Evolutionary conservation across 35 echinoderm and acorn worm species (phyloP).

Genomic region (Ophioderma brevispina): DNA sequence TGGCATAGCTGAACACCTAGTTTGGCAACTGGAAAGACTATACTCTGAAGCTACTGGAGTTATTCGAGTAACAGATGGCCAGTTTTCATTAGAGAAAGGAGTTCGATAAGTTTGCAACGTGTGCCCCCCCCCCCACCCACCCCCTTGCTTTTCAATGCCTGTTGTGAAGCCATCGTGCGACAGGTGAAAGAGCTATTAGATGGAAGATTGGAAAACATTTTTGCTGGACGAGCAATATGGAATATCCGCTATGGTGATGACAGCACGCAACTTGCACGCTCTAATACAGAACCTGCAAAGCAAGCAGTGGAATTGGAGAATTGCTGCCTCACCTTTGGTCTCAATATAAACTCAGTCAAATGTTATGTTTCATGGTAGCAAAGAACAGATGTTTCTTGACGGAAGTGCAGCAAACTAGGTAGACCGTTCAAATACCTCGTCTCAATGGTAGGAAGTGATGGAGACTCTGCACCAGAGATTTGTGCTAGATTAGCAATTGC

Average conservation of each 20-base stretch:
- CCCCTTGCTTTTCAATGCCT: conserved; percentile 9
- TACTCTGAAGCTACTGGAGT: conserved; percentile 23
- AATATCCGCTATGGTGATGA: conserved; percentile 18
- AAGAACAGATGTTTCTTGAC: conserved; percentile 3
- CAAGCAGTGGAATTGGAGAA: conserved; percentile 17
- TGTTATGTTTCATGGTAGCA: conserved; percentile 28
- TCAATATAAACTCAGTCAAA: conserved; percentile 40
- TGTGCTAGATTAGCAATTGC: conserved; percentile 1
- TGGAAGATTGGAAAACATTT: not conserved
- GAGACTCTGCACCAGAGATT: conserved; percentile 18
- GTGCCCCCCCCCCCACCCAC: too few relatives aligned
- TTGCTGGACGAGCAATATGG: not conserved
- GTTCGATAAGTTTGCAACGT: conserved; percentile 8
- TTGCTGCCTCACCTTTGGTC: conserved; percentile 29
- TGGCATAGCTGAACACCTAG: conserved; percentile 1
- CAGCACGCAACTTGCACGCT: not conserved
- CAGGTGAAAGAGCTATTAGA: not conserved
- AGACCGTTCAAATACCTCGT: not conserved
- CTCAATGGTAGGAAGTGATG: not conserved
- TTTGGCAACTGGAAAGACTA: not conserved
- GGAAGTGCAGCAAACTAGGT: conserved; percentile 22
- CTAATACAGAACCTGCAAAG: conserved; percentile 4
- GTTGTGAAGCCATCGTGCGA: not conserved
- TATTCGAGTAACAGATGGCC: conserved; percentile 11
- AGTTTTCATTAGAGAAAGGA: conserved; percentile 11